Evolutionary conservation across 2,888 invertebrate species (phyloP), one percentile per base, ranked within the genome.

Genomic region (Hydropsyche betteni): DNA sequence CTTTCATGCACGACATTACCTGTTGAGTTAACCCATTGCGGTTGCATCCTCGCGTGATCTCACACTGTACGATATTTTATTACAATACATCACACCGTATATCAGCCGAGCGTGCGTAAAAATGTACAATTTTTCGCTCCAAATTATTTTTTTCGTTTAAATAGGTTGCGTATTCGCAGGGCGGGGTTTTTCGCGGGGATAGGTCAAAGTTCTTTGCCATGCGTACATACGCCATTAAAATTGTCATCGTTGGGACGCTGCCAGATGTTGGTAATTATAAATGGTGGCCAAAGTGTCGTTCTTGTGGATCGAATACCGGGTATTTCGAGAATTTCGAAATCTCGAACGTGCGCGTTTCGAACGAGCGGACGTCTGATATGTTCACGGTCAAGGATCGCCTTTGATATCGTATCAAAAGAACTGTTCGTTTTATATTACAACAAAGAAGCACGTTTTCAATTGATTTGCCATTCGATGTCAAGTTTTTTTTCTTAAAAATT

Each of bases 201-300:
- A 44, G 44, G 44, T 44, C 10, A 44, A 44, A 44, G 44, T 44
- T 44, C 44, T 10, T 10, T 44, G 44, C 10, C 44, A 44, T 10
- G 44, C 44, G 44, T 44, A 44, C 7, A 44, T 44, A 44, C 44
- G 44, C 44, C 44, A 44, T 44, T 44, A 44, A 44, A 44, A 36
- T 64, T 64, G 64, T 34, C 64, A 64, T 34, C 64, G 24, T 16
- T 64, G 64, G 64, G 12, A 5, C 10, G 34, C 34, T 64, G 34
- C 64, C 64, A 64, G 34, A 36, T 34, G 64, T n/a, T 64, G 64
- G 34, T 34, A 64, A 64, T 64, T 64, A 64, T 64, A 64, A 64
- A 12, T 64, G 34, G 5, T 33, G 64, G 5, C 36, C 34, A 34
- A 64, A 64, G 36, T n/a, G 64, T n/a, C 36, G 16, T 24, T 44